Base-by-base conservation (phyloP, 2,113 vertebrate genomes). In the Ciconia boyciana region DNA sequence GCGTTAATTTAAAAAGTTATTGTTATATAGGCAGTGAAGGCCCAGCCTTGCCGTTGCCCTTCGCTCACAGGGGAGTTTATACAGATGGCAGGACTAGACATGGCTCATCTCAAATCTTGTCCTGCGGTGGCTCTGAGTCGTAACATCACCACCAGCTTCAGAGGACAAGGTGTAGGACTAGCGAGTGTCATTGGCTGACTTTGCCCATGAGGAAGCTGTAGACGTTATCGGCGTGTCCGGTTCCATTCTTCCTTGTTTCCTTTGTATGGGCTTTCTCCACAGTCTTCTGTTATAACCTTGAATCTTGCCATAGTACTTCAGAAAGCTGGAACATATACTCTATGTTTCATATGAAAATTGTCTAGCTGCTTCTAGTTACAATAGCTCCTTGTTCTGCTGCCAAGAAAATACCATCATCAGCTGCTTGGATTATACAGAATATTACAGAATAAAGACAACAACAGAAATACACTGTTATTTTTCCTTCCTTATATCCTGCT, bases 401-500 rank as follows among this genome's bases (percentile, higher is more conserved):
- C 81, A 94, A 46, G 74, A 84, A 85, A 93, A 82, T 26, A 82
- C 28, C 83, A 92, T 90, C 88, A 87, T 74, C 76, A 64, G 29
- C 48, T 91, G 44, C 44, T 71, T 91, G 48, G 55, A 57, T 82
- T 82, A 82, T 69, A 82, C 31, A 62, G 74, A 93, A 60, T 92
- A 91, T 93, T 91, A 72, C 65, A 65, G 77, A 95, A 82, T 91
- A 81, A 92, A 92, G 49, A 71, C 60, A 93, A 75, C 61, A 71
- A 84, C 41, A 82, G 46, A 85, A 94, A 95, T 79, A 85, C 69
- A 87, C 68, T 91, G 31, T 76, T 90, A 90, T 91, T 96, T 94
- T 95, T 88, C 66, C 75, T 69, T 95, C 58, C 66, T 87, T 69
- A 61, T 69, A 68, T 80, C 82, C 70, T 85, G 74, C 49, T 41